These are phyloP conservation scores for Tachysurus vachellii DNA, from an alignment of 2,113 vertebrate genomes.

Conservation along the genomic window DNA sequence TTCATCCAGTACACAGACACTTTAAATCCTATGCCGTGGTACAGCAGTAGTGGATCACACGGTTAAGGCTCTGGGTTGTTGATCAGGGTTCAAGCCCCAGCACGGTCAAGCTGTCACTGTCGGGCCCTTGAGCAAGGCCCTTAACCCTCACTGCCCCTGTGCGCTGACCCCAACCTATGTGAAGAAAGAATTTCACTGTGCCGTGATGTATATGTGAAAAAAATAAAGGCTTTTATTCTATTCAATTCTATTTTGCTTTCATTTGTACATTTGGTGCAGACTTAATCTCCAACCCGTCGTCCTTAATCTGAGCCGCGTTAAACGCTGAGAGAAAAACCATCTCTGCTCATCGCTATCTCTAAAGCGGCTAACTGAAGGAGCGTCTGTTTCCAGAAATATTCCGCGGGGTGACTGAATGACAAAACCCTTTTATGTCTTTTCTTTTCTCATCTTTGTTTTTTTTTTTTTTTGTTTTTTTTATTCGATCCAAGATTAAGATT, in stretches of 20 bases:
- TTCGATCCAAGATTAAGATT: not conserved
- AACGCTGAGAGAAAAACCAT: constrained; percentile 9
- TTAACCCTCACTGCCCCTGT: too few species aligned
- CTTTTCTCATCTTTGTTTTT: not conserved
- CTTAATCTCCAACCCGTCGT: not conserved
- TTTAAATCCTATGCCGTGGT: too few species aligned
- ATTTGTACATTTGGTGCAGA: not conserved
- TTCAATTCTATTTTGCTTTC: not conserved
- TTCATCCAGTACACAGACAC: too few species aligned
- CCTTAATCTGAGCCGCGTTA: not conserved
- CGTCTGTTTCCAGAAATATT: constrained; percentile 35
- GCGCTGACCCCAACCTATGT: too few species aligned
- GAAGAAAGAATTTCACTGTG: too few species aligned
- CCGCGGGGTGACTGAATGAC: not conserved
- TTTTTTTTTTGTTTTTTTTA: not conserved
- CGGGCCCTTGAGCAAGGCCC: too few species aligned
- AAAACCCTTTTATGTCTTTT: not conserved
- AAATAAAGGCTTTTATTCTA: not conserved
- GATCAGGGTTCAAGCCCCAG: too few species aligned
- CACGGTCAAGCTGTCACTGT: too few species aligned
- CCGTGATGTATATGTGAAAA: too few species aligned
- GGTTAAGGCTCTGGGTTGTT: too few species aligned
- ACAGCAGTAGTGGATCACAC: too few species aligned
- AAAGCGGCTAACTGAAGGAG: constrained; percentile 9
- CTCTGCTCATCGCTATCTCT: not conserved